Evolutionary conservation across 2,888 invertebrate species (phyloP).

Genomic region (Lydus trimaculatus): DNA sequence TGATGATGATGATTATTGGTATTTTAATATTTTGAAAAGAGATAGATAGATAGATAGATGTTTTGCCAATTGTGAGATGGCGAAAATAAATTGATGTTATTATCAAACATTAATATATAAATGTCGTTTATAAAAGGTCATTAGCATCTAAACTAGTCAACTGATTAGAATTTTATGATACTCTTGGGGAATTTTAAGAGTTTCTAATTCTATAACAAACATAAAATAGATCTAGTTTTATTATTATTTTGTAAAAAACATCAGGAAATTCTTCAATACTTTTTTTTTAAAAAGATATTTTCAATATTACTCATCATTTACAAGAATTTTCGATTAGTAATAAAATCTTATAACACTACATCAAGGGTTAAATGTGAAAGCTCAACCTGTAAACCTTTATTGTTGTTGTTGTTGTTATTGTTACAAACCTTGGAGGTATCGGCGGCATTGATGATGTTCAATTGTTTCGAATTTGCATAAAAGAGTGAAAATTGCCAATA

Average conservation of each 20-base stretch:
- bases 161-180: conserved; percentile 12
- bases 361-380: conserved; percentile 4
- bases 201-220: neutral
- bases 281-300: conserved; percentile 6
- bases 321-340: too few relatives aligned
- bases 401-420: neutral
- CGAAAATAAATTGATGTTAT: conserved; percentile 5
- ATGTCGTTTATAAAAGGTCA: conserved; percentile 2
- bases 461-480: conserved; percentile 8
- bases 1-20: neutral
- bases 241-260: neutral
- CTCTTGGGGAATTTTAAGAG: conserved; percentile 5
- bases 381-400: neutral
- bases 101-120: neutral
- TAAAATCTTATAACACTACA: neutral
- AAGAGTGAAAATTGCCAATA: conserved; percentile 14
- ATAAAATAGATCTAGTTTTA: neutral
- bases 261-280: neutral
- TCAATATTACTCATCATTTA: neutral
- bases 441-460: neutral
- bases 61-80: neutral
- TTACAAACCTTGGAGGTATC: neutral
- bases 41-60: neutral
- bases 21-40: too few relatives aligned
- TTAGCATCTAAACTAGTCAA: conserved; percentile 6